A percentile compares a stretch with the other conserved stretches of the same genome.
phyloP scores from a whole-genome alignment of 2,113 vertebrate genomes.

The Peromyscus maniculatus region DNA sequence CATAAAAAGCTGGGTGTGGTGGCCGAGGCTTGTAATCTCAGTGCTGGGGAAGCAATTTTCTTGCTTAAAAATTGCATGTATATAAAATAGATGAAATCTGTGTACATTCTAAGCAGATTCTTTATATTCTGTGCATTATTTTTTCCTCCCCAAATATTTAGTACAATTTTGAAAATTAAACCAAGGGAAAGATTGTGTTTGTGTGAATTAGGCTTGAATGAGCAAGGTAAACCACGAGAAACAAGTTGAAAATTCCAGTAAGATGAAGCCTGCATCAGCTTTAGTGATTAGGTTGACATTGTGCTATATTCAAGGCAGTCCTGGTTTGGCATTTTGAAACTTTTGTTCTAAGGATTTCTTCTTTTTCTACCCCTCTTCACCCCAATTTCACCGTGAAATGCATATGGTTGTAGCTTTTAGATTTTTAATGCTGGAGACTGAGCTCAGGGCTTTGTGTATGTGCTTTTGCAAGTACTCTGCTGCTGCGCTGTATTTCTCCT shows the following conservation, averaged over 20 bases:
- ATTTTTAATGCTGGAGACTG: not conserved
- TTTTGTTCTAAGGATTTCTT: not conserved
- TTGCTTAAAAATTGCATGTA: not conserved
- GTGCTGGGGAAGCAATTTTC: not conserved
- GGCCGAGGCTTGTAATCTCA: not conserved
- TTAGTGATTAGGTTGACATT: not conserved
- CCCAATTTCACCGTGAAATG: not conserved
- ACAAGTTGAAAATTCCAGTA: constrained; percentile 27
- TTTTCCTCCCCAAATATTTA: constrained; percentile 22
- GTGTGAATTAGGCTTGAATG: constrained; percentile 12
- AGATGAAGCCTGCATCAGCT: constrained; percentile 37
- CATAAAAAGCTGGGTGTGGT: not conserved
- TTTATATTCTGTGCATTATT: not conserved
- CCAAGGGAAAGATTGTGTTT: not conserved
- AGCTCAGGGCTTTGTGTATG: not conserved
- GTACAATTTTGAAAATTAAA: constrained; percentile 41
- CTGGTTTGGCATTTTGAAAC: not conserved
- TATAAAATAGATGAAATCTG: not conserved
- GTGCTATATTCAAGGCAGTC: not conserved
- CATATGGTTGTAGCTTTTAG: not conserved
- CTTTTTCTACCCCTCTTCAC: not conserved
- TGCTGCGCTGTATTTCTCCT: not conserved
- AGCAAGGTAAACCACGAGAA: not conserved
- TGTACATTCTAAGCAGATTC: not conserved
- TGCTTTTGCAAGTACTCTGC: not conserved